A percentile compares a stretch with the other conserved stretches of the same genome.
Evolutionary conservation across 1,140 invertebrate species (phyloP).

Genomic region (Zophobas atratus): DNA sequence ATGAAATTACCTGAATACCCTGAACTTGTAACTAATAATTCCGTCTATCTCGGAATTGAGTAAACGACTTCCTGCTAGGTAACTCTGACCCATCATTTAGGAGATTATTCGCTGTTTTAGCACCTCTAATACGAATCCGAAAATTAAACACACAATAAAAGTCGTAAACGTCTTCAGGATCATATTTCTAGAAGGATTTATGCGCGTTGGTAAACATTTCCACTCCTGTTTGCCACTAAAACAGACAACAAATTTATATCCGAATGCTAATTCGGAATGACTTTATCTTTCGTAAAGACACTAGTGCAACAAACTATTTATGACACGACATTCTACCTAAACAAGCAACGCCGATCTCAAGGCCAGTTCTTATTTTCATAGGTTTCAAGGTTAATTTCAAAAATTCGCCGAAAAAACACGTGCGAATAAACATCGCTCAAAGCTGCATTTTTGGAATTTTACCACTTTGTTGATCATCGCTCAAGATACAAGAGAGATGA

Average conservation of each 20-base stretch:
- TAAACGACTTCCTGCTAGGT: no score
- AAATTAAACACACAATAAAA: no score
- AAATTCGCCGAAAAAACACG: background rate
- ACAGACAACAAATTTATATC: background rate
- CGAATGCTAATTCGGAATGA: conserved; percentile 16
- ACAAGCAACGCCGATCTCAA: conserved; percentile 2
- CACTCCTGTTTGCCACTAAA: no score
- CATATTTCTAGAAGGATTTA: no score
- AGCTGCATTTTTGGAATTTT: background rate
- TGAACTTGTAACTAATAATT: background rate
- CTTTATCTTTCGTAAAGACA: conserved; percentile 3
- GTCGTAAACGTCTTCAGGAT: no score
- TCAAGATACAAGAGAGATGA: no score
- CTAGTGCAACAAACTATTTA: conserved; percentile 26
- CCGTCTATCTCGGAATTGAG: no score
- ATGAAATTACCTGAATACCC: background rate
- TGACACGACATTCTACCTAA: conserved; percentile 1
- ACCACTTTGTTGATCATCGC: no score
- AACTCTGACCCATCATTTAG: no score
- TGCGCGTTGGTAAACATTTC: no score
- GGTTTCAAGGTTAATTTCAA: conserved; percentile 1
- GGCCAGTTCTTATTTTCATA: conserved; percentile 1
- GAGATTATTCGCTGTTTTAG: no score
- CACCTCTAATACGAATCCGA: no score
- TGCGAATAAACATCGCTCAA: background rate